phyloP scores from a whole-genome alignment of 2,888 invertebrate genomes.

The Philereme vetulata region DNA sequence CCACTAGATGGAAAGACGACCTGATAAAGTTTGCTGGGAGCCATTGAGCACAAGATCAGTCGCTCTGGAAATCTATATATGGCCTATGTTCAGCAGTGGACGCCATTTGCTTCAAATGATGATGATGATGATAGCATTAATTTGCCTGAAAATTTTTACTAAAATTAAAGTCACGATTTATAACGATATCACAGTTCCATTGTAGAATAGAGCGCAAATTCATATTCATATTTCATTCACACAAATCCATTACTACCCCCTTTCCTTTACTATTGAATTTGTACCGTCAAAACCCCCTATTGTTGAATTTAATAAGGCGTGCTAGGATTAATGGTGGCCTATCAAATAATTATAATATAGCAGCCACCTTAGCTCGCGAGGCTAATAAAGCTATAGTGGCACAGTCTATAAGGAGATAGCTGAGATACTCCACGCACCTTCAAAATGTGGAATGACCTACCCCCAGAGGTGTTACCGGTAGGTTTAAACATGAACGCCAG shows the following conservation, averaged over 20 bases:
- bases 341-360: conserved; percentile 47
- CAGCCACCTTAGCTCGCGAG: conserved; percentile 48
- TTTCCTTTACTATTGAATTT: conserved; percentile 9
- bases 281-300: conserved; percentile 20
- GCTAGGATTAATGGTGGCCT: conserved; percentile 36
- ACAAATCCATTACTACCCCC: conserved; percentile 11
- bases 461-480: no score
- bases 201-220: not conserved
- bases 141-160: no score
- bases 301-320: conserved; percentile 32
- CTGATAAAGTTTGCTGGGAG: no score
- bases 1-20: no score
- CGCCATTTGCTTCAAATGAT: no score
- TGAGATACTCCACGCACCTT: not conserved
- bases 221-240: conserved; percentile 11
- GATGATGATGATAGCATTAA: no score
- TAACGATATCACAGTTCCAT: not conserved
- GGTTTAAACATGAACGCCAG: no score
- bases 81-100: no score
- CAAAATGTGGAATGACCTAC: no score
- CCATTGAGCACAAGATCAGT: no score
- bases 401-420: conserved; percentile 8
- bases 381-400: conserved; percentile 62
- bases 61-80: no score
- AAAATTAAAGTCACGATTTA: not conserved